These are phyloP conservation scores for Heliopora coerulea DNA, from an alignment of 92 coral and sea anemone species.

Conservation along the genomic window DNA sequence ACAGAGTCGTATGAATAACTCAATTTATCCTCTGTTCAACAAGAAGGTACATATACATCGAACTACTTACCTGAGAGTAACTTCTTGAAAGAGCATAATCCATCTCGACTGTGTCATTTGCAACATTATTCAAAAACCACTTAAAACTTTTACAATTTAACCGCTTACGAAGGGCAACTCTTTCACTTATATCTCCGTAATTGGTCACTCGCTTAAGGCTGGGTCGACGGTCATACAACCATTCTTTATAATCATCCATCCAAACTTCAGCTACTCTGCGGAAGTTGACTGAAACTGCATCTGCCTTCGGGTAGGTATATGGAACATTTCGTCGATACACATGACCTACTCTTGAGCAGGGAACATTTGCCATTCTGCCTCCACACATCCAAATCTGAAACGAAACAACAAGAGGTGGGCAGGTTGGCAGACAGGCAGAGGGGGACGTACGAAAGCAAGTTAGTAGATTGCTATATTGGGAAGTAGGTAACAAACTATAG, in stretches of 20 bases:
- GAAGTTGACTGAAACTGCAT: slow-evolving; percentile 87
- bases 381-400: slow-evolving; percentile 96
- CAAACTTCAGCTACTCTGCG: slow-evolving; percentile 97
- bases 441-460: too few species aligned
- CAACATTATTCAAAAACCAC: slow-evolving; percentile 97
- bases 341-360: slow-evolving; percentile 96
- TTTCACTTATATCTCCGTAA: slow-evolving; percentile 86
- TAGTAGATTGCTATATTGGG: not conserved
- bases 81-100: slow-evolving; percentile 80
- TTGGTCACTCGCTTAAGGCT: slow-evolving; percentile 65
- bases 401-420: too few species aligned
- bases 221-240: slow-evolving; percentile 94
- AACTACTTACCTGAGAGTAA: slow-evolving; percentile 82
- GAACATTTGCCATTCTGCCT: slow-evolving; percentile 90
- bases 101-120: slow-evolving; percentile 79
- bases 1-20: too few species aligned
- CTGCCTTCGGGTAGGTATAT: slow-evolving; percentile 89
- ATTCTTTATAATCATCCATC: slow-evolving; percentile 98
- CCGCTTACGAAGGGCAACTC: slow-evolving; percentile 77
- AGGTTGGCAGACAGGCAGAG: too few species aligned
- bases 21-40: too few species aligned
- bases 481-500: too few species aligned
- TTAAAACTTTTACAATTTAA: slow-evolving; percentile 90
- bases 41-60: too few species aligned
- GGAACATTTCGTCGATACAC: slow-evolving; percentile 96